phyloP scores from a whole-genome alignment of 2,113 vertebrate species.

The Ptyas mucosa region DNA sequence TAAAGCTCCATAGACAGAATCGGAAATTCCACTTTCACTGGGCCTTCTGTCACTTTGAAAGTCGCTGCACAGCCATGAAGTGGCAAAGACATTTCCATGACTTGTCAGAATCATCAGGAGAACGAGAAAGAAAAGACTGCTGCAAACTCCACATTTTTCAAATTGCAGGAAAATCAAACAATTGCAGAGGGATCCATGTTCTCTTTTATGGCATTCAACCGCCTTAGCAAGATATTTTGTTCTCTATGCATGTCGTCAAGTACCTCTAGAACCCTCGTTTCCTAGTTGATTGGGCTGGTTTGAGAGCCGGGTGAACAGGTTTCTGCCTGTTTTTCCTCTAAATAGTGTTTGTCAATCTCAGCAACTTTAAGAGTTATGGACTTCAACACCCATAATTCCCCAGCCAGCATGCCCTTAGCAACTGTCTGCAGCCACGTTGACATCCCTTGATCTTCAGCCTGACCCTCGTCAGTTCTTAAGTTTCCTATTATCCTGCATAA shows the following conservation, averaged over 20 bases:
- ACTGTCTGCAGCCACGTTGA: background rate
- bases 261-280: background rate
- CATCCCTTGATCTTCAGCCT: background rate
- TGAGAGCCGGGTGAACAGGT: background rate
- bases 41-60: background rate
- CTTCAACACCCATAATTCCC: background rate
- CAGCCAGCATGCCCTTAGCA: background rate
- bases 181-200: background rate
- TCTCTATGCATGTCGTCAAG: background rate
- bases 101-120: background rate
- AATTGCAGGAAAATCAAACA: background rate
- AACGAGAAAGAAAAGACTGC: background rate
- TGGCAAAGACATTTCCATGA: background rate
- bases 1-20: background rate
- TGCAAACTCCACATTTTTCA: background rate
- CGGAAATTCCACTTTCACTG: background rate
- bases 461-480: background rate
- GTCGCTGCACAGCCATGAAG: background rate
- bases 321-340: background rate
- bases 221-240: background rate
- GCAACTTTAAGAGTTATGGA: background rate
- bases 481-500: background rate
- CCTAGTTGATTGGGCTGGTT: background rate
- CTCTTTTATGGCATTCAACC: background rate
- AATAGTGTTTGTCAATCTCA: background rate